phyloP scores from a whole-genome alignment of 2,888 invertebrate species.

The Atethmia centrago region DNA sequence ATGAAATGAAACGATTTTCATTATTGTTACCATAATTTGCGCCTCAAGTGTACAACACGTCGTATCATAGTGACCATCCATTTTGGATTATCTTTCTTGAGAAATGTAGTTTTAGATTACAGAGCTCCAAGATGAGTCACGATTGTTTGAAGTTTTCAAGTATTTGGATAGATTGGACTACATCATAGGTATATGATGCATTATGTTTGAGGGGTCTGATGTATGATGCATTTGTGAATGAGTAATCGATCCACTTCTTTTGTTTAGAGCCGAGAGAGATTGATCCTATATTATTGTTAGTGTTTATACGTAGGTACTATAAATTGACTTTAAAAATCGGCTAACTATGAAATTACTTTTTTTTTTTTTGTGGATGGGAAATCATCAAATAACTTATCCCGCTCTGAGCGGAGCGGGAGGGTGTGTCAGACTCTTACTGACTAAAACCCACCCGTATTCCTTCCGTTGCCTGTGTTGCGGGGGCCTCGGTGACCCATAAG shows the following conservation, averaged over 20 bases:
- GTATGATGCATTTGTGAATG: neutral
- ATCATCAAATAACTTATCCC: too few species aligned
- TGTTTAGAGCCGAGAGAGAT: neutral
- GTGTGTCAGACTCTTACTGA: too few species aligned
- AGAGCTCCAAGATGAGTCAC: constrained; percentile 28
- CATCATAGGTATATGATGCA: constrained; percentile 5
- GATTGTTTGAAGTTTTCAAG: constrained; percentile 23
- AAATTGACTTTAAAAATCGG: neutral
- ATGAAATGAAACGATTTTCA: neutral
- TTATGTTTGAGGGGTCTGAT: neutral
- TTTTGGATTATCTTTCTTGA: constrained; percentile 31
- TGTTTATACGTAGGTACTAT: neutral
- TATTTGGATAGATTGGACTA: constrained; percentile 8
- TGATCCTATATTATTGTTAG: neutral
- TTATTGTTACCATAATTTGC: constrained; percentile 10
- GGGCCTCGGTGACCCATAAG: too few species aligned
- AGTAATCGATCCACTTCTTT: neutral
- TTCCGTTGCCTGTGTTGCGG: too few species aligned
- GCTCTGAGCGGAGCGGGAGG: too few species aligned
- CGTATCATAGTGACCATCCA: constrained; percentile 9
- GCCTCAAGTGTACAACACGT: constrained; percentile 31
- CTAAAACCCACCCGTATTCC: too few species aligned
- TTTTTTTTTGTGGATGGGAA: too few species aligned
- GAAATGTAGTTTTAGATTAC: constrained; percentile 30
- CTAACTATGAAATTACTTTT: neutral